Evolutionary conservation across 2,888 invertebrate genomes (phyloP), one percentile per base, ranked within the genome.

Genomic region (Eristalinus aeneus): DNA sequence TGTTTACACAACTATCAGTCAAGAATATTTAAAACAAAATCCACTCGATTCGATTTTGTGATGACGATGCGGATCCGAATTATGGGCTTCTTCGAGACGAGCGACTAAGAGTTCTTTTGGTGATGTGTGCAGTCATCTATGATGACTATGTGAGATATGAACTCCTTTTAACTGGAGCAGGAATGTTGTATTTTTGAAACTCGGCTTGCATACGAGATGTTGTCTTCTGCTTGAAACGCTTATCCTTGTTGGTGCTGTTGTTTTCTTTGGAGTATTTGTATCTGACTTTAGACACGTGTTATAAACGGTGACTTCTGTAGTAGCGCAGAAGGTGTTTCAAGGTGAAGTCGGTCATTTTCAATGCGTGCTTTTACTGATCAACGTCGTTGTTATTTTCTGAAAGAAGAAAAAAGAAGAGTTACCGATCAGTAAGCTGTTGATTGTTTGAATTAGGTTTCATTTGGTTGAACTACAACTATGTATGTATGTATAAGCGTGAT

Each of bases 1-100:
- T 75, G n/a, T 73, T 81, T 82, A 86, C 73, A 82, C 82, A 82
- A 82, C 86, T 86, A 86, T 86, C 86, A 86, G 86, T 86, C 86
- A 71, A 63, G 60, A 77, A 46, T 63, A 32, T 39, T 67, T 68
- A 65, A 56, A 67, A 75, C 54, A 74, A 78, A 71, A 82, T 82
- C 69, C 86, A 82, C 77, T 73, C 46, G 46, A 16, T 46, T 46
- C 16, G 46, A 54, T 69, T 64, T 77, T 78, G 2, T 22, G 53
- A 56, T 27, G 46, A 63, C n/a, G 31, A 39, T 3, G 32, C 20
- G 16, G 46, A 16, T 39, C 46, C 53, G 46, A 60, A 27, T 36
- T 34, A 4, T 23, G 71, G n/a, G n/a, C n/a, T n/a, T n/a, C n/a
- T n/a, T n/a, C n/a, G 20, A 61, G 69, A 76, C 63, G 22, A 27